phyloP scores from a whole-genome alignment of 2,888 invertebrate genomes.

The Cordilura impudica region DNA sequence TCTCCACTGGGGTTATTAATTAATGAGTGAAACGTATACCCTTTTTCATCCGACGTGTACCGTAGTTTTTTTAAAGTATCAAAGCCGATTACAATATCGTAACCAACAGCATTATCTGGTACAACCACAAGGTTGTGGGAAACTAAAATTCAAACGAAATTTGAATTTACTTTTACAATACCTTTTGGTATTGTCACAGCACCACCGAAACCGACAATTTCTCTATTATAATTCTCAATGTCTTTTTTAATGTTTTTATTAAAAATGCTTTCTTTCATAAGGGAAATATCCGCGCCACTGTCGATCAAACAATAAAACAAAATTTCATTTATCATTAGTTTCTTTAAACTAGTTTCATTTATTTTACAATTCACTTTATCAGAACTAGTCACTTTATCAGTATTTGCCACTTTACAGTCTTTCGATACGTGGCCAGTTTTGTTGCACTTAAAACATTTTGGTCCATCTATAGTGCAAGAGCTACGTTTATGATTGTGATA shows the following conservation, averaged over 20 bases:
- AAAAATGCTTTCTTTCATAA: conserved; percentile 11
- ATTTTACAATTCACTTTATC: conserved; percentile 10
- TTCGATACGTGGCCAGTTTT: conserved; percentile 26
- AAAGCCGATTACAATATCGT: no score
- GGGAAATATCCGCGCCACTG: conserved; percentile 31
- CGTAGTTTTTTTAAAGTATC: background rate
- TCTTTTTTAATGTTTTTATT: background rate
- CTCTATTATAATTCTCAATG: conserved; percentile 1
- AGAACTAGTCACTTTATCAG: no score
- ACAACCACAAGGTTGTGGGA: no score
- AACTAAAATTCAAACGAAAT: background rate
- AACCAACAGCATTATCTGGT: no score
- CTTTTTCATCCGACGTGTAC: no score
- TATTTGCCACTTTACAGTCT: conserved; percentile 13
- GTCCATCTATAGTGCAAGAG: no score
- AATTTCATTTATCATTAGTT: conserved; percentile 9
- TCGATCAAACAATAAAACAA: conserved; percentile 33
- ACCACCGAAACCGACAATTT: conserved; percentile 32
- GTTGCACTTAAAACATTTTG: no score
- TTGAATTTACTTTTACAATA: conserved; percentile 5
- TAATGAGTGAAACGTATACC: no score
- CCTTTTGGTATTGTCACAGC: conserved; percentile 18
- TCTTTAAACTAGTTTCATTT: conserved; percentile 23
- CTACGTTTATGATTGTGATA: no score
- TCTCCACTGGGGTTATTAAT: no score